A percentile compares a stretch with the other conserved stretches of the same genome.
phyloP scores from a whole-genome alignment of 1,140 invertebrate species.

The Onthophagus taurus region DNA sequence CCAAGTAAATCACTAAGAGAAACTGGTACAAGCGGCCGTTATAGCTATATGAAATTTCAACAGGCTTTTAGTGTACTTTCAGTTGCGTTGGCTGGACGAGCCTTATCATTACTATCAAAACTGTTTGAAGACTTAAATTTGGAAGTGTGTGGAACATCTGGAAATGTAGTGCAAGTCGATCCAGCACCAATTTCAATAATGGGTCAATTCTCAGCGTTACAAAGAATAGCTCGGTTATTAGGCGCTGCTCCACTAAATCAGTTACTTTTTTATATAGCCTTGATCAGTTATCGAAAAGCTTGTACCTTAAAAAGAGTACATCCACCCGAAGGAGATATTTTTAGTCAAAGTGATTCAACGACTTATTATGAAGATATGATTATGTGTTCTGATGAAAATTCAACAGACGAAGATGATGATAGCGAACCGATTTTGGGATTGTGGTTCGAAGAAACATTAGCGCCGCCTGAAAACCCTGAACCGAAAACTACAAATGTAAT shows the following conservation, averaged over 20 bases:
- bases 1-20: constrained; percentile 54
- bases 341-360: constrained; percentile 81
- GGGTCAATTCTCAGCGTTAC: constrained; percentile 52
- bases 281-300: constrained; percentile 82
- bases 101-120: constrained; percentile 53
- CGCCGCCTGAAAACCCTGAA: constrained; percentile 63
- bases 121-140: constrained; percentile 60
- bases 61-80: constrained; percentile 75
- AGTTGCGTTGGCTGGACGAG: constrained; percentile 67
- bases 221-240: constrained; percentile 56
- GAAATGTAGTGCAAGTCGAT: constrained; percentile 34
- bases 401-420: constrained; percentile 74
- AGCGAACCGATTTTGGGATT: constrained; percentile 84
- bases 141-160: constrained; percentile 37
- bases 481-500: constrained; percentile 41
- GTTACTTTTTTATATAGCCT: constrained; percentile 76
- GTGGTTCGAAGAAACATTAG: constrained; percentile 87
- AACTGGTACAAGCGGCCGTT: constrained; percentile 37
- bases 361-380: constrained; percentile 89
- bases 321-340: constrained; percentile 64
- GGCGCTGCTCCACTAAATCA: constrained; percentile 60
- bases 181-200: constrained; percentile 49
- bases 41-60: constrained; percentile 42
- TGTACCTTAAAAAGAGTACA: constrained; percentile 73
- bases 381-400: constrained; percentile 81